A percentile compares a stretch with the other conserved stretches of the same genome.
phyloP scores from a whole-genome alignment of 2,113 vertebrate genomes.

The Coptodon bakossiorum region DNA sequence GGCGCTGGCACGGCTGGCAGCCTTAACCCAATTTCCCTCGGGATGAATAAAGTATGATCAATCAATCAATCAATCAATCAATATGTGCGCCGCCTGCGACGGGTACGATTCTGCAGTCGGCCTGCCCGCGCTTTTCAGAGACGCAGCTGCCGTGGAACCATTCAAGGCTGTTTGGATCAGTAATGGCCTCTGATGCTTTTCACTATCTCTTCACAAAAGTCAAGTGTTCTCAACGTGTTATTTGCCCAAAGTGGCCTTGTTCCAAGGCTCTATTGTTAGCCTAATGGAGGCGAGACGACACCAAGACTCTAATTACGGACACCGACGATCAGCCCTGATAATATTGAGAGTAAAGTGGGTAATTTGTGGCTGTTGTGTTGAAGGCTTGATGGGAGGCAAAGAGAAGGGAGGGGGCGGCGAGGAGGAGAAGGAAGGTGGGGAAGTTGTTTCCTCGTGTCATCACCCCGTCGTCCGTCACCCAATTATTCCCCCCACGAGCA shows the following conservation, averaged over 20 bases:
- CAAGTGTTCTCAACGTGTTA: conserved; percentile 89
- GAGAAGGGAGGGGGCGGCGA: background rate
- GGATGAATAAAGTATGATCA: too few species aligned
- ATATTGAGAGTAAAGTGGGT: conserved; percentile 90
- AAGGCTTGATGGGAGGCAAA: conserved; percentile 53
- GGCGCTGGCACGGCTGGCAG: too few species aligned
- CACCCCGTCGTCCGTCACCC: conserved; percentile 50
- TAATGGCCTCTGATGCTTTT: conserved; percentile 71
- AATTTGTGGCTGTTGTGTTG: conserved; percentile 73
- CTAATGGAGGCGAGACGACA: conserved; percentile 89
- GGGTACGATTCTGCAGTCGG: background rate
- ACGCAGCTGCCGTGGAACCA: conserved; percentile 3
- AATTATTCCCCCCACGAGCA: conserved; percentile 45
- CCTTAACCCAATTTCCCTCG: too few species aligned
- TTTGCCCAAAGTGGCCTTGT: conserved; percentile 91
- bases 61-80: too few species aligned
- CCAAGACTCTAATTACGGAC: conserved; percentile 82
- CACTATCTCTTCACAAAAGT: conserved; percentile 89
- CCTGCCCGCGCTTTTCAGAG: background rate
- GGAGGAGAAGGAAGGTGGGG: conserved; percentile 12
- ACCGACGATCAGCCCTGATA: conserved; percentile 87
- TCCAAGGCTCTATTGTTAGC: conserved; percentile 83
- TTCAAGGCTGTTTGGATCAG: conserved; percentile 49
- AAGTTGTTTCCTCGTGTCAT: conserved; percentile 61
- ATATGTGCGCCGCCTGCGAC: background rate